These are phyloP conservation scores for Ommatoiulus sabulosus DNA, from an alignment of 2,888 invertebrate genomes.

Conservation along the genomic window DNA sequence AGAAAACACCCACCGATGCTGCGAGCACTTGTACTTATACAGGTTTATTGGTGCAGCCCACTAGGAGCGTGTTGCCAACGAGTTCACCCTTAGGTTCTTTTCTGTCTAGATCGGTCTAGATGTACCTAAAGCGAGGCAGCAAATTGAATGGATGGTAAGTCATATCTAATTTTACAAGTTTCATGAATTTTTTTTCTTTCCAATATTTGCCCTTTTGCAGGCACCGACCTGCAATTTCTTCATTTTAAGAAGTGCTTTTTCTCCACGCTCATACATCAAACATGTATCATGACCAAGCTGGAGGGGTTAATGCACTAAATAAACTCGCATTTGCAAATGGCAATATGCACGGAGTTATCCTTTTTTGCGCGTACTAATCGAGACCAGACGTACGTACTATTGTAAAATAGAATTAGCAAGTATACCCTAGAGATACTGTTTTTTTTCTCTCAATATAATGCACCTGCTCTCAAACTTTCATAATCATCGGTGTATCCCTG, in stretches of 20 bases:
- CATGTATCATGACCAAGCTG: conserved; percentile 5
- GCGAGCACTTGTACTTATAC: neutral
- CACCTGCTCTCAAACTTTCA: conserved; percentile 43
- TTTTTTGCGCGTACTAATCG: conserved; percentile 8
- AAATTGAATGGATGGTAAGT: conserved; percentile 49
- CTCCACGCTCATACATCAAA: conserved; percentile 12
- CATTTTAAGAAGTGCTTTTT: conserved; percentile 52
- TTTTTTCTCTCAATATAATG: conserved; percentile 33
- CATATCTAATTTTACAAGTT: conserved; percentile 51
- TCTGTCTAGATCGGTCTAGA: conserved; percentile 42
- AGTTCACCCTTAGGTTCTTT: neutral
- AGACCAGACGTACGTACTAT: neutral
- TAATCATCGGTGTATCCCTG: conserved; percentile 26
- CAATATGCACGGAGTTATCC: neutral
- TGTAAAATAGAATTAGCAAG: conserved; percentile 14
- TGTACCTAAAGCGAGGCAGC: conserved; percentile 31
- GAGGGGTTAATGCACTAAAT: conserved; percentile 48
- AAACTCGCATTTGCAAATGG: conserved; percentile 41
- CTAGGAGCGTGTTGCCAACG: neutral
- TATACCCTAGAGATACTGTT: conserved; percentile 34
- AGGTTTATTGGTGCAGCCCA: neutral
- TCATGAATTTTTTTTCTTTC: conserved; percentile 1
- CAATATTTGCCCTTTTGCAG: conserved; percentile 45
- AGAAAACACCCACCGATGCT: conserved; percentile 12
- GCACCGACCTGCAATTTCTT: conserved; percentile 32